Conservation (phyloP, 2,113 vertebrate genomes). For the Dasyprocta punctata region DNA sequence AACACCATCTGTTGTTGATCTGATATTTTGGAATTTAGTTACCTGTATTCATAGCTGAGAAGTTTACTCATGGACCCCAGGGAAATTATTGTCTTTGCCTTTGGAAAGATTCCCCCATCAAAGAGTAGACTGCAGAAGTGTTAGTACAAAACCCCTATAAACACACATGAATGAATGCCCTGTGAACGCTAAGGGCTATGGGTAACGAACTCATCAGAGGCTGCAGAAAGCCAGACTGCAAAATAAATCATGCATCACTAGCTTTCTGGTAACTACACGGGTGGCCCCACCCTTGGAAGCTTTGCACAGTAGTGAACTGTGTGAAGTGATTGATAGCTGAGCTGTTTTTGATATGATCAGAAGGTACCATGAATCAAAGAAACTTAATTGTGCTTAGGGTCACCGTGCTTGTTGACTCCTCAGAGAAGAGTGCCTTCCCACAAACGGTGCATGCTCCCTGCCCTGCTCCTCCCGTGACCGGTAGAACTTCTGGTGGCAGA, state of each 20-base stretch:
- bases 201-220: constrained; percentile 4
- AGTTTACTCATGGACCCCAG: not conserved
- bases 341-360: constrained; percentile 4
- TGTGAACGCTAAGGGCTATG: not conserved
- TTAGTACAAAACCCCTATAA: not conserved
- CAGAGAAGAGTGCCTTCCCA: not conserved
- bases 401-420: not conserved
- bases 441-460: not conserved
- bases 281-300: not conserved
- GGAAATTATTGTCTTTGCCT: not conserved
- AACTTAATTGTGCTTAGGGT: not conserved
- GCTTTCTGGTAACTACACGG: not conserved
- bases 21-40: not conserved
- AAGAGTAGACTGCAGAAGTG: not conserved
- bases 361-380: not conserved
- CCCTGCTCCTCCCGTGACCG: not conserved
- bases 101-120: not conserved
- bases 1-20: not conserved
- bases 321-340: not conserved
- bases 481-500: not conserved
- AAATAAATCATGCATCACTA: constrained; percentile 1
- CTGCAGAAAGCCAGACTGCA: not conserved
- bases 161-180: not conserved
- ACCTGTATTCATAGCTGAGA: not conserved
- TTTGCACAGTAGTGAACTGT: not conserved